A percentile compares a stretch with the other conserved stretches of the same genome.
phyloP scores from a whole-genome alignment of 2,797 vertebrate species.

The Acomys russatus region DNA sequence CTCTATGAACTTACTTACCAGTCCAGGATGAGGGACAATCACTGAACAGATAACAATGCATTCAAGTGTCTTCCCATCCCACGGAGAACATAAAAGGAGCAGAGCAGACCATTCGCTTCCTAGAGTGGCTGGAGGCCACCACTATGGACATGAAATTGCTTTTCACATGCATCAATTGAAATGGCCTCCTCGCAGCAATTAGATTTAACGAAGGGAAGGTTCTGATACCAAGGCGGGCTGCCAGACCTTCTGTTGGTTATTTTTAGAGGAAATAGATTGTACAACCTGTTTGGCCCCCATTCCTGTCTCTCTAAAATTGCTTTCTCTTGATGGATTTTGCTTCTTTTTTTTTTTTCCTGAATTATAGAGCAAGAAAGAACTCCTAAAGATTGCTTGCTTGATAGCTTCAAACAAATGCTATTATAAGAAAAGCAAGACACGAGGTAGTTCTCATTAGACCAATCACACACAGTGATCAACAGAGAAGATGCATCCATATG shows the following conservation, averaged over 20 bases:
- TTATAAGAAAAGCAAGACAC: neutral
- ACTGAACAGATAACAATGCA: conserved; percentile 35
- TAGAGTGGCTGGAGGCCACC: conserved; percentile 74
- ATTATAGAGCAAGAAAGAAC: conserved; percentile 63
- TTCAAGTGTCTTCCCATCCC: neutral
- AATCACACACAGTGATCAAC: neutral
- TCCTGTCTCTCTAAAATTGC: conserved; percentile 67
- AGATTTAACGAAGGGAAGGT: conserved; percentile 86
- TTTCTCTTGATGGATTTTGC: conserved; percentile 73
- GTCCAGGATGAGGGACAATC: neutral
- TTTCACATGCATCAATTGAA: conserved; percentile 81
- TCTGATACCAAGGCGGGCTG: conserved; percentile 80
- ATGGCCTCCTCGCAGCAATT: conserved; percentile 83
- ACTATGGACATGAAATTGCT: conserved; percentile 79
- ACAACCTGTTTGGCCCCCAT: conserved; percentile 78
- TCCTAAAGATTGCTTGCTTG: conserved; percentile 58
- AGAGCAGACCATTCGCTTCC: conserved; percentile 60
- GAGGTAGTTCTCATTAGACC: neutral
- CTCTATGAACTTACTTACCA: conserved; percentile 1
- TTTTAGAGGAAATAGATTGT: conserved; percentile 82
- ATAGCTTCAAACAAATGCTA: conserved; percentile 46
- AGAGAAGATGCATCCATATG: neutral
- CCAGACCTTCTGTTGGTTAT: conserved; percentile 84
- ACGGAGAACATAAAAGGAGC: conserved; percentile 51
- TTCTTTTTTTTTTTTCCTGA: conserved; percentile 61